These are phyloP conservation scores for Zapornia atra DNA, from an alignment of 2,113 vertebrate genomes.

Conservation along the genomic window DNA sequence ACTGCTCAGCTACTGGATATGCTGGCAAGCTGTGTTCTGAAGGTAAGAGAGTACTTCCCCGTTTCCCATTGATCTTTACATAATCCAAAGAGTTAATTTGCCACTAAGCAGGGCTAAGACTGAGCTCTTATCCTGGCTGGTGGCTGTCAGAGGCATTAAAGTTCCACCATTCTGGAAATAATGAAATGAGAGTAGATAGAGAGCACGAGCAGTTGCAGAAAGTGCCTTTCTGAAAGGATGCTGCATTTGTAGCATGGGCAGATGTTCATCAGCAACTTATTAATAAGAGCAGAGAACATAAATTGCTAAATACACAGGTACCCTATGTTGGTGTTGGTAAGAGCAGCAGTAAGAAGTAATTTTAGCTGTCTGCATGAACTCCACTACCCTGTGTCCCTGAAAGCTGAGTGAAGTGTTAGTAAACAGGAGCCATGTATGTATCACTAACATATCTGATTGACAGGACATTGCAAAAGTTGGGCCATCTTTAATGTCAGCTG, in stretches of 20 bases:
- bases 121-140: not conserved
- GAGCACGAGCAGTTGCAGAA: not conserved
- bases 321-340: not conserved
- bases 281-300: not conserved
- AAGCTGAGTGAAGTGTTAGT: not conserved
- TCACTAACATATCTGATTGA: not conserved
- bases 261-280: not conserved
- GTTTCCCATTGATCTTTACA: not conserved
- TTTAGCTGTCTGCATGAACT: not conserved
- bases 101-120: not conserved
- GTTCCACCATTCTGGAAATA: not conserved
- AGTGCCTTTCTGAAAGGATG: not conserved
- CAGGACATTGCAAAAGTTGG: not conserved
- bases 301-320: not conserved
- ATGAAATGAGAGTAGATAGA: not conserved
- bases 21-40: conserved; percentile 91
- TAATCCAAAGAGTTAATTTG: not conserved
- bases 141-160: not conserved
- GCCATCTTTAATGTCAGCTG: not conserved
- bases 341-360: not conserved
- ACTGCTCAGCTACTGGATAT: conserved; percentile 94
- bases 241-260: not conserved
- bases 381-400: not conserved
- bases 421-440: not conserved
- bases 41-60: conserved; percentile 81